phyloP scores from a whole-genome alignment of 2,888 invertebrate species.

The Epirrita christyi region DNA sequence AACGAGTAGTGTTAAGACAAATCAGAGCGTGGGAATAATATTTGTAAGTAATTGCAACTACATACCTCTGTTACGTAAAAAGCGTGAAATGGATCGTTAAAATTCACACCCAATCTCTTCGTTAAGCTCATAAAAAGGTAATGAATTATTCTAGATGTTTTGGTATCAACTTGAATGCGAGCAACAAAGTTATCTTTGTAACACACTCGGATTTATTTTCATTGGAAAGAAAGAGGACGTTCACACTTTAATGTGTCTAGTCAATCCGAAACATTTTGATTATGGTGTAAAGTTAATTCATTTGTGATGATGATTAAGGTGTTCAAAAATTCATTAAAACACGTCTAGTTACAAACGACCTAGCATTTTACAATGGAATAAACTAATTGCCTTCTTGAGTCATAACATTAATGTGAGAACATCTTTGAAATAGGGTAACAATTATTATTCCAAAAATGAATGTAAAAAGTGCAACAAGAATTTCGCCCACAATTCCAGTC shows the following conservation, averaged over 20 bases:
- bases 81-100: slow-evolving; percentile 29
- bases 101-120: slow-evolving; percentile 25
- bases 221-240: slow-evolving; percentile 42
- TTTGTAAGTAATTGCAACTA: slow-evolving; percentile 4
- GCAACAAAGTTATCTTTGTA: slow-evolving; percentile 38
- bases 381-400: slow-evolving; percentile 1
- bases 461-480: slow-evolving; percentile 9
- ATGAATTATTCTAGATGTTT: slow-evolving; percentile 45
- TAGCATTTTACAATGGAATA: slow-evolving; percentile 8
- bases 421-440: not conserved
- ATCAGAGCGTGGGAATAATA: slow-evolving; percentile 27
- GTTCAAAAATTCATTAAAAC: slow-evolving; percentile 5
- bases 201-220: slow-evolving; percentile 44
- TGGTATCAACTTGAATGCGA: slow-evolving; percentile 30
- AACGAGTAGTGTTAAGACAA: slow-evolving; percentile 8
- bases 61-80: slow-evolving; percentile 31
- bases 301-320: slow-evolving; percentile 6
- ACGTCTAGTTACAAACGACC: not conserved
- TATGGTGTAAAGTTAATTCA: slow-evolving; percentile 9
- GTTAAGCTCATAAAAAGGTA: slow-evolving; percentile 42
- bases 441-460: not conserved
- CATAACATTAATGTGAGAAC: slow-evolving; percentile 9
- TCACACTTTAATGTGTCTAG: slow-evolving; percentile 33
- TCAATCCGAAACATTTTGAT: slow-evolving; percentile 13
- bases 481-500: slow-evolving; percentile 15